Evolutionary conservation across 2,888 invertebrate genomes (phyloP).

Genomic region (Chymomyza procnemis): DNA sequence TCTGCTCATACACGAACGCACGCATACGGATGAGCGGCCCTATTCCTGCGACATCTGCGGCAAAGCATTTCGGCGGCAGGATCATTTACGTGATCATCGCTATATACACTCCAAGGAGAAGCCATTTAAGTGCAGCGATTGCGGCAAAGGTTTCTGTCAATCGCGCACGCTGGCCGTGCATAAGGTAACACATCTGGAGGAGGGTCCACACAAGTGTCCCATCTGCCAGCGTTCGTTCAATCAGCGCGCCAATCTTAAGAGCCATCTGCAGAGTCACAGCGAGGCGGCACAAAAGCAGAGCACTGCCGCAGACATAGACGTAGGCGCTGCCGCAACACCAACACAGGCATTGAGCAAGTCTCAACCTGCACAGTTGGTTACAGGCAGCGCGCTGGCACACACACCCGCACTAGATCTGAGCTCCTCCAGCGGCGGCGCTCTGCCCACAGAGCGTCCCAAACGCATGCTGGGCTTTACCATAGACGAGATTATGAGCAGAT

Average conservation of each 20-base stretch:
- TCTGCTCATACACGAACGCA: slow-evolving; percentile 96
- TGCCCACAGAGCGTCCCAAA: slow-evolving; percentile 78
- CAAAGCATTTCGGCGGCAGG: slow-evolving; percentile 96
- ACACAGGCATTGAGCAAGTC: slow-evolving; percentile 52
- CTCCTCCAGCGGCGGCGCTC: slow-evolving; percentile 76
- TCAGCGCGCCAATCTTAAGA: slow-evolving; percentile 94
- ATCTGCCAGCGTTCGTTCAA: slow-evolving; percentile 93
- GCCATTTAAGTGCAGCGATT: slow-evolving; percentile 97
- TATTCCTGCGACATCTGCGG: slow-evolving; percentile 98
- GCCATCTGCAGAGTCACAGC: slow-evolving; percentile 91
- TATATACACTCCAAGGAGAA: slow-evolving; percentile 99
- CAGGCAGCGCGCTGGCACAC: slow-evolving; percentile 18
- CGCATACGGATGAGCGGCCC: slow-evolving; percentile 97
- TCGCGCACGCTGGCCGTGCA: slow-evolving; percentile 97
- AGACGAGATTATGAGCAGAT: slow-evolving; percentile 93
- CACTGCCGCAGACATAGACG: slow-evolving; percentile 22
- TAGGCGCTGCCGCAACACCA: slow-evolving; percentile 30
- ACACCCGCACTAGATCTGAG: slow-evolving; percentile 81
- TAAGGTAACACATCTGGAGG: slow-evolving; percentile 94
- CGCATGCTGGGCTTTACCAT: slow-evolving; percentile 88
- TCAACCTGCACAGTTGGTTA: slow-evolving; percentile 53
- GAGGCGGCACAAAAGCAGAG: slow-evolving; percentile 38
- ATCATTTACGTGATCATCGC: slow-evolving; percentile 93
- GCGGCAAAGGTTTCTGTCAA: slow-evolving; percentile 99
- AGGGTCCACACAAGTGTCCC: slow-evolving; percentile 94